Conservation (phyloP, 2,888 invertebrate species). For the Mantis religiosa region DNA sequence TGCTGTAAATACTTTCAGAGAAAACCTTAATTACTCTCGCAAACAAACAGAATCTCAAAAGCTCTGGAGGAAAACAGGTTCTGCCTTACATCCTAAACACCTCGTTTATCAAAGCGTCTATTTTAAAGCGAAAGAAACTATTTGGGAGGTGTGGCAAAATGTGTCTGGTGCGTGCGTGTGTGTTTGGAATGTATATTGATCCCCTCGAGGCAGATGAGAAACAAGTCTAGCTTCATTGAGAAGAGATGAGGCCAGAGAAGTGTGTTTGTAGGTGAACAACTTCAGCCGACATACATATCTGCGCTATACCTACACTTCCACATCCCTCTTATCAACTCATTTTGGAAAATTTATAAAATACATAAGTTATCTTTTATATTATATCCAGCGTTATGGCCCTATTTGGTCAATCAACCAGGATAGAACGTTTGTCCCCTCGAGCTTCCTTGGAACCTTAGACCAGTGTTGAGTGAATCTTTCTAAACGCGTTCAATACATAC, state of each 20-base stretch:
- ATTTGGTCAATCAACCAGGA: no score
- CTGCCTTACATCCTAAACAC: not conserved
- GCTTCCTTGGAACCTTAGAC: no score
- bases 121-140: not conserved
- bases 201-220: not conserved
- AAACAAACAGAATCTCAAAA: not conserved
- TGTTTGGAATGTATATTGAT: not conserved
- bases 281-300: not conserved
- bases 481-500: no score
- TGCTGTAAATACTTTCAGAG: not conserved
- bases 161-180: not conserved
- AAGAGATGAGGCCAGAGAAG: constrained; percentile 5
- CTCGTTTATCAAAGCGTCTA: not conserved
- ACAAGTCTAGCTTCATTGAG: not conserved
- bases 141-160: not conserved
- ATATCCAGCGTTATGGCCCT: not conserved
- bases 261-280: constrained; percentile 5
- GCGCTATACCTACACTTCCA: not conserved
- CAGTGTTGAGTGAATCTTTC: no score
- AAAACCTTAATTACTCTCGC: not conserved
- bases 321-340: not conserved
- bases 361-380: not conserved
- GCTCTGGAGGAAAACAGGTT: not conserved
- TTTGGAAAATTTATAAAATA: not conserved
- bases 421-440: no score